Base-by-base conservation (phyloP, 1,140 invertebrate species). In the Magallana gigas region DNA sequence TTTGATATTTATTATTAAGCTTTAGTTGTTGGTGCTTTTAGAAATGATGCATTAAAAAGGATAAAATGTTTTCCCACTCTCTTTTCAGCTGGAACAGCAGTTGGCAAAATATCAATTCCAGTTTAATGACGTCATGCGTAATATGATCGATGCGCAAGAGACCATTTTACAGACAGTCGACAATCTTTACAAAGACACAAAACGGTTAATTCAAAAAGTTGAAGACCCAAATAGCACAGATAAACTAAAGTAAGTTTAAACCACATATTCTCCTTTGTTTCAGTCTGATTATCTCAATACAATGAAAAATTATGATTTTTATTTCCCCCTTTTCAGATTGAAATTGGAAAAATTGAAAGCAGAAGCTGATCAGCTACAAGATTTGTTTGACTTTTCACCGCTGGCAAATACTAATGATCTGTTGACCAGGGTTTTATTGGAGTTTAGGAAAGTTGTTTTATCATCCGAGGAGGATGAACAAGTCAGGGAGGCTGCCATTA, bases 331-430 rank as follows among this genome's bases (percentile, higher is more conserved):
- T 86, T 76, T 36, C 29, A 87, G 86, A 58, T 36, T 57, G 14
- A 57, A 87, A 12, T 57, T 89, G n/a, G 88, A 89, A 56, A 89
- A 80, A 16, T 62, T 89, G 12, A 86, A 87, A 81, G 85, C 85
- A 16, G 88, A 89, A 58, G 83, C 71, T n/a, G 88, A 89, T 48
- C 82, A 82, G 8, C 57, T 89, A 9, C 88, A 89, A 76, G 88
- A 89, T 82, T 29, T 89, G 18, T 87, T 89, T 68, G 88, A 89
- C 18, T 89, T 89, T 36, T 89, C 88, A 59, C 83, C 85, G 18
- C 48, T 89, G 23, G 83, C 85, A 8, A 89, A 80, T 12, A 71
- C 88, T 8, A 89, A 64, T 7, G 82, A 86, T 23, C 16, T 86
- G 57, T 18, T 89, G 58, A 86, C 85, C 0, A 89, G 64, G 36